phyloP scores from a whole-genome alignment of 2,113 vertebrate genomes.

The Sinocyclocheilus anshuiensis region DNA sequence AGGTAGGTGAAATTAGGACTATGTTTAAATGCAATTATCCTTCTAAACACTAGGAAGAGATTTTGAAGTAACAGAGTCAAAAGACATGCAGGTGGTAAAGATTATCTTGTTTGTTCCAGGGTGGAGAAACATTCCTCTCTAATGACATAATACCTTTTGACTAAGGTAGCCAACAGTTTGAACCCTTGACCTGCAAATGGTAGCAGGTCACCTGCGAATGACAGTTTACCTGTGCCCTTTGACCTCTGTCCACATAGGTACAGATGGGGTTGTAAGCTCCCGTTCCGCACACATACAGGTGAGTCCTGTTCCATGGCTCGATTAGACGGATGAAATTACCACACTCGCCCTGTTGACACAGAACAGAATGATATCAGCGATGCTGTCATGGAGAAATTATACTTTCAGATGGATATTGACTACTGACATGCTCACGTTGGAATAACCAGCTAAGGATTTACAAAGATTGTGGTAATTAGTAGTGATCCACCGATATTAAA shows the following conservation, averaged over 20 bases:
- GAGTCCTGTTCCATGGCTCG: constrained; percentile 98
- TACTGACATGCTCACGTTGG: neutral
- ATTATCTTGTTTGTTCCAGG: constrained; percentile 13
- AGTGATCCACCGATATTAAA: neutral
- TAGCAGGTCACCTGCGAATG: constrained; percentile 1
- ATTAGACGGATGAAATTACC: constrained; percentile 98
- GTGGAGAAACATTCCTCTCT: constrained; percentile 14
- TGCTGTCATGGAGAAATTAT: too few relatives aligned
- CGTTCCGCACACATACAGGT: constrained; percentile 95
- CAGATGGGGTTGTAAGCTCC: constrained; percentile 98
- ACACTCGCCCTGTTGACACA: constrained; percentile 86
- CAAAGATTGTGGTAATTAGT: neutral
- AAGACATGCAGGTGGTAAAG: constrained; percentile 23
- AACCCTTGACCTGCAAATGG: constrained; percentile 14
- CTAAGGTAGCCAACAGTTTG: constrained; percentile 13
- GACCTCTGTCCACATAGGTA: constrained; percentile 92
- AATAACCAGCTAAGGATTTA: neutral
- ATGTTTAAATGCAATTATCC: constrained; percentile 12
- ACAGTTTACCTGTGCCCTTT: constrained; percentile 90
- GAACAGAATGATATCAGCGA: neutral
- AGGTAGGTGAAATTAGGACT: neutral
- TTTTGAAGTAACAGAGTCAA: neutral
- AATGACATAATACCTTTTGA: constrained; percentile 35
- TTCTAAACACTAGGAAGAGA: constrained; percentile 22
- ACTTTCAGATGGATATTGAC: neutral